These are phyloP conservation scores for Microctenopoma steveboyesi DNA, from an alignment of 2,797 vertebrate genomes.

Conservation along the genomic window DNA sequence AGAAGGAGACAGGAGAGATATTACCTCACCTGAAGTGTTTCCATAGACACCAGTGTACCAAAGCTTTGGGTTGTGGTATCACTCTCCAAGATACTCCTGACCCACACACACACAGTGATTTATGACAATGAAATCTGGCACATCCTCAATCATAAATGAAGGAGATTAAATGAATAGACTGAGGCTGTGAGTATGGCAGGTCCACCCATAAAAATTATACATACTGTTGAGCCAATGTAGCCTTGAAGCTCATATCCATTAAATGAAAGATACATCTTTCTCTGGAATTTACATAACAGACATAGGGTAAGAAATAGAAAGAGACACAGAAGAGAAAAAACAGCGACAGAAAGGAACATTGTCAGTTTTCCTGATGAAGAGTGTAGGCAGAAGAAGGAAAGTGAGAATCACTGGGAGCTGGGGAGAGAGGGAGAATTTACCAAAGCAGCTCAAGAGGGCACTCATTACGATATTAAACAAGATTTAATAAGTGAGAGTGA, in stretches of 20 bases:
- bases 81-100: slow-evolving; percentile 67
- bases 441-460: slow-evolving; percentile 95
- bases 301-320: slow-evolving; percentile 22
- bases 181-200: slow-evolving; percentile 32
- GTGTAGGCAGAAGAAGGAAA: slow-evolving; percentile 85
- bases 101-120: slow-evolving; percentile 67
- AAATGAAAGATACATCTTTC: slow-evolving; percentile 1
- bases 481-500: slow-evolving; percentile 99
- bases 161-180: slow-evolving; percentile 65
- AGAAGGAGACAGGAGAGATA: slow-evolving; percentile 76
- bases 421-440: slow-evolving; percentile 85
- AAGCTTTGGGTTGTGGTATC: slow-evolving; percentile 73
- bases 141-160: slow-evolving; percentile 73
- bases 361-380: slow-evolving; percentile 74
- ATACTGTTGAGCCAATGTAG: slow-evolving; percentile 9
- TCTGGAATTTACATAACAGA: slow-evolving; percentile 20
- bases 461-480: slow-evolving; percentile 99
- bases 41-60: slow-evolving; percentile 77
- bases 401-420: slow-evolving; percentile 58
- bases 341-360: slow-evolving; percentile 39
- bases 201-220: slow-evolving; percentile 39
- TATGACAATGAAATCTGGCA: slow-evolving; percentile 61
- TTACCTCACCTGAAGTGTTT: slow-evolving; percentile 79
- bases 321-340: slow-evolving; percentile 4
- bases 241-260: slow-evolving; percentile 21